Base-by-base conservation (phyloP, 2,888 invertebrate species). In the Seira ritae region DNA sequence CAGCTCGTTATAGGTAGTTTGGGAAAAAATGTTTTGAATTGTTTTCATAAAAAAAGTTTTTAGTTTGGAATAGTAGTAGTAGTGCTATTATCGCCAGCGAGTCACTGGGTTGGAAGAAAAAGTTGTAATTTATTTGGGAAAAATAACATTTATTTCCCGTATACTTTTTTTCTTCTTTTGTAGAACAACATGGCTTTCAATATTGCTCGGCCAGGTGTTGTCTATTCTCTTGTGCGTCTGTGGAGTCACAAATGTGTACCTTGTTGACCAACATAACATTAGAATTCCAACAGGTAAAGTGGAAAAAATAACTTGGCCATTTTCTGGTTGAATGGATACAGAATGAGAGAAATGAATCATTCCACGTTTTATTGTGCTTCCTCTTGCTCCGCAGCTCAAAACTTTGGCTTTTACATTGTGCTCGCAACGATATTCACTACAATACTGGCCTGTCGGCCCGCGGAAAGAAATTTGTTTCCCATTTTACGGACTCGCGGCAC, bases 341-440 rank as follows among this genome's bases (percentile, higher is more conserved):
- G n/a, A n/a, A n/a, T n/a, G n/a, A n/a, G n/a, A n/a, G n/a, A n/a
- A n/a, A n/a, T n/a, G n/a, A n/a, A n/a, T n/a, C n/a, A n/a, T n/a
- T n/a, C n/a, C n/a, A n/a, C n/a, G n/a, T n/a, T n/a, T n/a, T n/a
- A n/a, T n/a, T n/a, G n/a, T n/a, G n/a, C n/a, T n/a, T n/a, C n/a
- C n/a, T n/a, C n/a, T 82, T 74, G 20, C 46, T 75, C 83, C 90
- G 83, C 90, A 93, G 96, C 94, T 69, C 96, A 96, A 91, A 94
- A 94, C 87, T 94, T 96, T 89, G 93, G 95, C 69, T 96, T 95
- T 89, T 97, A 97, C 90, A 92, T 94, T 87, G 92, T 95, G 86
- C 92, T 96, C 88, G 94, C 95, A 89, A 92, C 95, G 88, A 93
- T 95, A 84, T 97, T 95, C 90, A 94, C 95, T 67, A 94, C 95